These are phyloP conservation scores for Rhodinocichla rosea DNA, from an alignment of 2,113 vertebrate species.

Conservation along the genomic window DNA sequence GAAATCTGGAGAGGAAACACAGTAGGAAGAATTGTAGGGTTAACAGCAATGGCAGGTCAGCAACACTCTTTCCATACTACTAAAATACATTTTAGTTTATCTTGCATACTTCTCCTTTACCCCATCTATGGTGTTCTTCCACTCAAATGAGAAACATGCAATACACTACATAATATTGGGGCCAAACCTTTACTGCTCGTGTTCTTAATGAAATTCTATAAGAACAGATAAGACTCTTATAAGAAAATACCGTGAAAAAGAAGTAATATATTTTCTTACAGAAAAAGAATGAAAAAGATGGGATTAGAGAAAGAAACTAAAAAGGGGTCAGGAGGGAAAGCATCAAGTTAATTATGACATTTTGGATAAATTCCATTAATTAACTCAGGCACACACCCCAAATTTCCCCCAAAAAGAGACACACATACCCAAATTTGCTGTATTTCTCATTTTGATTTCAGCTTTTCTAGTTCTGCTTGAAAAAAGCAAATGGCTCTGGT, in stretches of 20 bases:
- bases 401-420: not conserved
- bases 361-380: not conserved
- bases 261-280: not conserved
- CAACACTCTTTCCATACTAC: not conserved
- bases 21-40: not conserved
- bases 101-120: not conserved
- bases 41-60: not conserved
- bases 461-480: not conserved
- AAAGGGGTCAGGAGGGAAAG: not conserved
- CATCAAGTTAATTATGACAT: not conserved
- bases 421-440: not conserved
- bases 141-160: not conserved
- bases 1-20: conserved; percentile 78
- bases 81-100: not conserved
- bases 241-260: not conserved
- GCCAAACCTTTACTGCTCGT: not conserved
- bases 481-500: not conserved
- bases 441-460: not conserved
- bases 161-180: not conserved
- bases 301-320: not conserved
- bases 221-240: not conserved
- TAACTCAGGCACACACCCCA: not conserved
- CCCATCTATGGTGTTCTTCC: not conserved
- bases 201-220: not conserved
- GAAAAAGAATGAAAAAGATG: not conserved